Conservation (phyloP, 2,888 invertebrate species). For the Mycalesis mineus region DNA sequence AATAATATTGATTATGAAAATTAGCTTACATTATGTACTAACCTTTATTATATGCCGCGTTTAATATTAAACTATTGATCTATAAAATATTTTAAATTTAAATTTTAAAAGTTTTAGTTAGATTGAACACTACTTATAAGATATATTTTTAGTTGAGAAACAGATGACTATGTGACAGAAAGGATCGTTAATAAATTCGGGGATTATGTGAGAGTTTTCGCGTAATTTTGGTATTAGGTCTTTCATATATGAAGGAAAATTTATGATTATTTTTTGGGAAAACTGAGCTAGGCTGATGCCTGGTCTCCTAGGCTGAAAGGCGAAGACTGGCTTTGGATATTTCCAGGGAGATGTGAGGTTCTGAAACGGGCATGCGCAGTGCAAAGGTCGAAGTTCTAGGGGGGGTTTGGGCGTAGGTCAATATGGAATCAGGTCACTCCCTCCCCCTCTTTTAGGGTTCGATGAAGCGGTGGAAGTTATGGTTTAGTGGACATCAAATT, state of each 20-base stretch:
- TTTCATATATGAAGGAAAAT: conserved; percentile 62
- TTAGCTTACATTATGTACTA: background rate
- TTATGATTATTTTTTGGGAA: conserved; percentile 26
- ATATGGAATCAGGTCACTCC: conserved; percentile 49
- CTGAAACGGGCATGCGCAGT: conserved; percentile 53
- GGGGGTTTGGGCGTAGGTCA: conserved; percentile 41
- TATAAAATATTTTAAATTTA: background rate
- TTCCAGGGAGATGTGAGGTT: conserved; percentile 39
- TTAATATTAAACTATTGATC: background rate
- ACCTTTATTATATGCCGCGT: conserved; percentile 15
- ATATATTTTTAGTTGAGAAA: conserved; percentile 72
- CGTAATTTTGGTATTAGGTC: conserved; percentile 40
- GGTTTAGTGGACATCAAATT: conserved; percentile 11
- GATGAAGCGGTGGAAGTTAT: conserved; percentile 12
- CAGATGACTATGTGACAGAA: conserved; percentile 59
- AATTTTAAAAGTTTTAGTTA: conserved; percentile 16
- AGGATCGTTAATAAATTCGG: conserved; percentile 53
- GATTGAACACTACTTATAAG: conserved; percentile 62
- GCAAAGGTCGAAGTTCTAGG: conserved; percentile 54
- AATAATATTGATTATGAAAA: background rate
- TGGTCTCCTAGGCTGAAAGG: conserved; percentile 28
- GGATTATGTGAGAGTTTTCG: conserved; percentile 31
- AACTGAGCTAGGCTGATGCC: conserved; percentile 35
- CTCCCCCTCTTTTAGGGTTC: conserved; percentile 36
- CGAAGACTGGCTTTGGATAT: conserved; percentile 45